Percentiles rank a stretch among this genome's conserved stretches.
Evolutionary conservation across 2,113 vertebrate species (phyloP).

Genomic region (Thryonomys swinderianus): DNA sequence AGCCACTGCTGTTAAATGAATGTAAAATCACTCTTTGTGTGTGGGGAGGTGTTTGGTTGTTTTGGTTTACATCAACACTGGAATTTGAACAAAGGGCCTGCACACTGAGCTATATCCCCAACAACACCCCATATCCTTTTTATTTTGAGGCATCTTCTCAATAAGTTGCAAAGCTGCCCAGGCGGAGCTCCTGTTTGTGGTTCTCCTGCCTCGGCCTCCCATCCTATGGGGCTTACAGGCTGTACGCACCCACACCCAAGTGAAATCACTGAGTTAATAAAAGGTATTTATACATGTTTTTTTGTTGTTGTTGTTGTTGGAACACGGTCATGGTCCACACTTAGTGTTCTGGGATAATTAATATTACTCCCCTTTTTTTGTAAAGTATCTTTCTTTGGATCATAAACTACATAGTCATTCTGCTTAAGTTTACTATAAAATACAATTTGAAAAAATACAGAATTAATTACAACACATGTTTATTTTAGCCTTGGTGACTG

Average conservation of each 20-base stretch:
- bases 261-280: background rate
- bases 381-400: background rate
- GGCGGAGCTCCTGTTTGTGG: too few relatives aligned
- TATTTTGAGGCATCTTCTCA: background rate
- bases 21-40: background rate
- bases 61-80: background rate
- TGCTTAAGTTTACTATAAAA: background rate
- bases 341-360: background rate
- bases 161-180: background rate
- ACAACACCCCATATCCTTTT: background rate
- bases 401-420: background rate
- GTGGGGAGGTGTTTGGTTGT: background rate
- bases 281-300: background rate
- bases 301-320: background rate
- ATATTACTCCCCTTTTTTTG: background rate
- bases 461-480: background rate
- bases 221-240: background rate
- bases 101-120: background rate
- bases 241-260: too few relatives aligned
- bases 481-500: background rate
- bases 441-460: slow-evolving; percentile 17
- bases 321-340: background rate
- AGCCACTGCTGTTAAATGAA: background rate
- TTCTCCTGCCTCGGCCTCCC: background rate
- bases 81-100: background rate